Conservation (phyloP, 2,797 vertebrate genomes). For the Malacoraja senta region DNA sequence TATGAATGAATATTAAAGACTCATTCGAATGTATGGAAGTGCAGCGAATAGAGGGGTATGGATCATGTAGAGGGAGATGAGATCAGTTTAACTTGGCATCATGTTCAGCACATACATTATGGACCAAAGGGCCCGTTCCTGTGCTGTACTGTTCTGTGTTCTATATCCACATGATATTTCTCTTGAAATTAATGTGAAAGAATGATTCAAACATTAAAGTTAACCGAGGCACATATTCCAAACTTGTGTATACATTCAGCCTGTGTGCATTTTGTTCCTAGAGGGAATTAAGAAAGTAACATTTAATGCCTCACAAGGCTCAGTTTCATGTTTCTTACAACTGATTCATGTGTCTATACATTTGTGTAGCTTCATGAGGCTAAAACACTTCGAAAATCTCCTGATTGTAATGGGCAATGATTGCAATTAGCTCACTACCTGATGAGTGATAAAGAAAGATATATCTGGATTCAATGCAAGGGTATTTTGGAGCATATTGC, state of each 20-base stretch:
- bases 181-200: conserved; percentile 13
- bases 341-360: background rate
- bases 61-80: too few relatives aligned
- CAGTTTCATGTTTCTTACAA: background rate
- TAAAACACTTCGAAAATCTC: background rate
- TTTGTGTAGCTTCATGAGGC: background rate
- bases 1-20: background rate
- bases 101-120: too few relatives aligned
- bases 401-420: background rate
- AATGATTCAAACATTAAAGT: background rate
- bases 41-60: too few relatives aligned
- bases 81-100: too few relatives aligned
- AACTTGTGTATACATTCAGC: background rate
- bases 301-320: background rate
- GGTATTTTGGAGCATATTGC: background rate
- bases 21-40: background rate
- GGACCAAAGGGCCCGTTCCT: too few relatives aligned
- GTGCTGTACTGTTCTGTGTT: too few relatives aligned
- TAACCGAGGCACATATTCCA: background rate
- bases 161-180: background rate
- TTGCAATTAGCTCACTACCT: background rate
- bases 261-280: background rate
- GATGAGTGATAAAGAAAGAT: too few relatives aligned
- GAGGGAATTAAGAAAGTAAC: background rate
- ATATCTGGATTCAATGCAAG: background rate